phyloP scores from a whole-genome alignment of 2,113 vertebrate species.

The Eublepharis macularius region DNA sequence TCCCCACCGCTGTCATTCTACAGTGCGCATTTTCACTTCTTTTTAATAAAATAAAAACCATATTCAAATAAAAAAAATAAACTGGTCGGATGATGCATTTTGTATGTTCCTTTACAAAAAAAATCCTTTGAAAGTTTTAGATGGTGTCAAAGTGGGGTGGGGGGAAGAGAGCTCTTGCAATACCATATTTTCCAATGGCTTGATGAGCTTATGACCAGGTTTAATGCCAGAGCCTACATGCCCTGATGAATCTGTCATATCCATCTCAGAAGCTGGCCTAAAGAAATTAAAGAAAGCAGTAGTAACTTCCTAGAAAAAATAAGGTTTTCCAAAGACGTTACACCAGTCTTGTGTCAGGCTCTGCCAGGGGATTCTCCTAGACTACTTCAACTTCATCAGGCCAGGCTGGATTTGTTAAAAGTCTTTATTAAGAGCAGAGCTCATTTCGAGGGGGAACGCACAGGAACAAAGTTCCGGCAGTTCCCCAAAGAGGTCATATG shows the following conservation, averaged over 20 bases:
- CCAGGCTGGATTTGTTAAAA: no score
- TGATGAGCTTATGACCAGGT: not conserved
- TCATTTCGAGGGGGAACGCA: no score
- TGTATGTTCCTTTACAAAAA: constrained; percentile 16
- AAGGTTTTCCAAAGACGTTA: no score
- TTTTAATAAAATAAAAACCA: constrained; percentile 26
- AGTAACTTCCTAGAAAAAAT: not conserved
- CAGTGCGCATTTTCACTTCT: not conserved
- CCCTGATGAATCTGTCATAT: not conserved
- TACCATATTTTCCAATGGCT: not conserved
- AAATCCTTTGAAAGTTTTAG: not conserved
- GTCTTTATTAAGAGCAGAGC: no score
- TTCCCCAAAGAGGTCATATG: no score
- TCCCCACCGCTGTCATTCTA: not conserved
- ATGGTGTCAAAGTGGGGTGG: not conserved
- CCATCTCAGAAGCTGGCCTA: not conserved
- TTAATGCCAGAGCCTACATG: not conserved
- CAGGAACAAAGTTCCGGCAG: no score
- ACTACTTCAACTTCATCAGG: no score
- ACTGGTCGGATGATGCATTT: not conserved
- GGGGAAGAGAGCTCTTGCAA: not conserved
- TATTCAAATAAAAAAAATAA: not conserved
- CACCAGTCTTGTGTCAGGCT: no score
- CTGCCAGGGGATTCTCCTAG: no score
- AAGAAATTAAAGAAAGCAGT: not conserved